Evolutionary conservation across 2,113 vertebrate species (phyloP).

Genomic region (Actenoides lindsayi): DNA sequence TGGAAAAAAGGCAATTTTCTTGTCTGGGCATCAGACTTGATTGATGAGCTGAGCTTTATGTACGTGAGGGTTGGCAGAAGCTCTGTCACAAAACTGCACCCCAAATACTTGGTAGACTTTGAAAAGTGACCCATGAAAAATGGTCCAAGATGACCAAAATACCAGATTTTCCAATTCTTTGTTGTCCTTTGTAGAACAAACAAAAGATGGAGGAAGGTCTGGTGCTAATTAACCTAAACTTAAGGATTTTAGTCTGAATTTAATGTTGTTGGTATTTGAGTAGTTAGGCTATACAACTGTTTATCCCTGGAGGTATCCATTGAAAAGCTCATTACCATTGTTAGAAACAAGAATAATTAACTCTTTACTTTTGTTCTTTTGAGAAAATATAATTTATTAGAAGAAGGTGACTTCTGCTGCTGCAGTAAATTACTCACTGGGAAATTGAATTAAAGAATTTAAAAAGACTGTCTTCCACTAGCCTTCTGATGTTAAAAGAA

Average conservation of each 20-base stretch:
- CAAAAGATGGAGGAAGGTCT: background rate
- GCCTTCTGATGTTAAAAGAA: background rate
- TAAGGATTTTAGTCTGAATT: background rate
- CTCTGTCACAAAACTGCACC: background rate
- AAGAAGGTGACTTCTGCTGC: constrained; percentile 21
- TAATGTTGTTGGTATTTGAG: constrained; percentile 1
- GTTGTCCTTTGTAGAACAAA: background rate
- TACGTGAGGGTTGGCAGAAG: background rate
- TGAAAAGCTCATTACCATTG: constrained; percentile 49
- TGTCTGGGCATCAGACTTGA: background rate
- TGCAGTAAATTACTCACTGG: background rate
- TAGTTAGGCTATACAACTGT: background rate
- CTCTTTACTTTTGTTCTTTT: background rate
- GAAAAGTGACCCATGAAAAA: background rate
- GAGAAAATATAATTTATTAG: constrained; percentile 13
- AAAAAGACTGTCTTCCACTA: background rate
- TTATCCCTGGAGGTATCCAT: constrained; percentile 40
- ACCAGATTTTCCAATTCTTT: background rate
- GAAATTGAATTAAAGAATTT: background rate
- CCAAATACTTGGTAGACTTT: background rate
- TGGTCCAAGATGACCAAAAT: background rate
- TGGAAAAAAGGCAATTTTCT: background rate
- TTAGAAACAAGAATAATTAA: constrained; percentile 18
- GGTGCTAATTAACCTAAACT: constrained; percentile 46
- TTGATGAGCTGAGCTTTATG: background rate